Base-by-base conservation (phyloP, 2,113 vertebrate species). In the Setophaga coronata region DNA sequence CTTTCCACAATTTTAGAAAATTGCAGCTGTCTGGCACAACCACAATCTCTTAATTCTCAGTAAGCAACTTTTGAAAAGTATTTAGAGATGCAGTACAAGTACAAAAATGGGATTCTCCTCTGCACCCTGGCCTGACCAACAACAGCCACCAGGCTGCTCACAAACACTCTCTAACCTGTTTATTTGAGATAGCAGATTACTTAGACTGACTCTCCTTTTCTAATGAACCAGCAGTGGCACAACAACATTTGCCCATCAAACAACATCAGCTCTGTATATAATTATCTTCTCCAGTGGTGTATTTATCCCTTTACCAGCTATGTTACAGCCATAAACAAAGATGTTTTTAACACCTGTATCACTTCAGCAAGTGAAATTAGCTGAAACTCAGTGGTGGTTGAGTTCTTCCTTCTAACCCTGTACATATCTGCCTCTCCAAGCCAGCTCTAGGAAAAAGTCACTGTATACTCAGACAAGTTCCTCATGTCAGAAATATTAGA, bases 241-340 rank as follows among this genome's bases (percentile, higher is more conserved):
- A 72, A 1, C 50, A 72, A 53, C 3, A 66, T 71, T 84, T 91
- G 60, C n/a, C 24, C 38, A 45, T 60, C 16, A 77, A 87, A 91
- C 8, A 0, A 21, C 2, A 1, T 78, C 28, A 62, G 42, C 10
- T 42, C 15, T 2, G 0, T 73, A 58, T 50, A 6, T 12, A 70
- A 70, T 81, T 84, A 28, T 17, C 18, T 58, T 81, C 24, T 87
- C 9, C 38, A 34, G 10, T 29, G n/a, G 33, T 18, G 13, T 14
- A 70, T 73, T 7, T 51, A 28, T n/a, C 11, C 23, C 28, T 67
- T 79, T 29, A 64, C 9, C 18, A 50, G 11, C 42, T 78, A 18
- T 47, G 24, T 54, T 67, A 48, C 25, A 76, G 7, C 18, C 24
- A 31, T n/a, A 48, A 64, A 66, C 14, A 53, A 61, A 72, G 16